Conservation (phyloP, 2,113 vertebrate genomes). For the Tragelaphus strepsiceros region DNA sequence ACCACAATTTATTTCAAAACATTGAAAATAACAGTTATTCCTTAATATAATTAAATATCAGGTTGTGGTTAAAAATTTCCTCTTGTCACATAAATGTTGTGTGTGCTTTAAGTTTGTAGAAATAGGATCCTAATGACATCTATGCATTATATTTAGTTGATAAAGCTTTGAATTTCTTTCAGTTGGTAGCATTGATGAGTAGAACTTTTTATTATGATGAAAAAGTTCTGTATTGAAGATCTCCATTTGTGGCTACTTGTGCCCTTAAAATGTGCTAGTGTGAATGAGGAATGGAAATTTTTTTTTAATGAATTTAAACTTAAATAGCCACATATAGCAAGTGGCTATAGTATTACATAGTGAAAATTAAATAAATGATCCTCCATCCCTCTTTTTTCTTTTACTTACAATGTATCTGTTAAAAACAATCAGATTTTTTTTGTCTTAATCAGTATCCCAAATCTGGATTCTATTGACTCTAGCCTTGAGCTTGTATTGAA, state of each 20-base stretch:
- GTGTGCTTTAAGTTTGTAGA: neutral
- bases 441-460: neutral
- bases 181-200: neutral
- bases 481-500: neutral
- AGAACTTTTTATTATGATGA: neutral
- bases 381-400: neutral
- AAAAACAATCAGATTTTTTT: neutral
- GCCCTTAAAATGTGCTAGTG: neutral
- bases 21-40: neutral
- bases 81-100: neutral
- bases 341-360: neutral
- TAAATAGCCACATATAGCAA: neutral
- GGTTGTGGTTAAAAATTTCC: neutral
- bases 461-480: neutral
- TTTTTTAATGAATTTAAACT: neutral
- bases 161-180: neutral
- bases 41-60: neutral
- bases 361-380: neutral
- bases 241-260: neutral
- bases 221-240: neutral
- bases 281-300: neutral
- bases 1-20: neutral
- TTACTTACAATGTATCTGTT: neutral
- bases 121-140: neutral
- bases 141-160: neutral